Conservation (phyloP, 2,113 vertebrate genomes). For the Amphilophus citrinellus region DNA sequence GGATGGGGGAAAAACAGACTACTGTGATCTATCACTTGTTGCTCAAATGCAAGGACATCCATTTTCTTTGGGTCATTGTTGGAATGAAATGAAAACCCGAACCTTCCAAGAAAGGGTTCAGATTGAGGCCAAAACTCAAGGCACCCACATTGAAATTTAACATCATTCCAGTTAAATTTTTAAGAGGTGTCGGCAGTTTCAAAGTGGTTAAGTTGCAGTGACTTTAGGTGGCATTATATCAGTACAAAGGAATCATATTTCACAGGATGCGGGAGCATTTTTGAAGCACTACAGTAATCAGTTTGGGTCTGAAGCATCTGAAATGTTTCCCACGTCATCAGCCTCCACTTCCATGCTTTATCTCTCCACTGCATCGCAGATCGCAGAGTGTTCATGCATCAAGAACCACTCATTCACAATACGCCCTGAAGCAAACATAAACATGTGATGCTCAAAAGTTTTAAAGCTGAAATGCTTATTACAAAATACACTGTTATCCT, state of each 20-base stretch:
- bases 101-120: neutral
- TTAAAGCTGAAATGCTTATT: neutral
- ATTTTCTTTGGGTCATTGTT: constrained; percentile 18
- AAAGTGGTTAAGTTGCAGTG: neutral
- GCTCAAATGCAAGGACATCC: constrained; percentile 24
- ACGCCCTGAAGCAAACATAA: neutral
- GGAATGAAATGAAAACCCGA: neutral
- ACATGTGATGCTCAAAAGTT: neutral
- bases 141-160: neutral
- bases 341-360: neutral
- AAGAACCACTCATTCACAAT: constrained; percentile 7
- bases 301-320: constrained; percentile 32
- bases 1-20: constrained; percentile 8
- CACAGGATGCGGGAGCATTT: neutral
- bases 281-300: constrained; percentile 17
- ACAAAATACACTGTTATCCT: neutral
- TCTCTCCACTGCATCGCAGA: constrained; percentile 22
- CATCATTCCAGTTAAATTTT: neutral
- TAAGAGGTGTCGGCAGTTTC: neutral
- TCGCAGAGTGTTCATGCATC: neutral
- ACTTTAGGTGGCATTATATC: neutral
- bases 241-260: neutral
- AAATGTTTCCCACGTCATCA: constrained; percentile 12
- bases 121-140: neutral
- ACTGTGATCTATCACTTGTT: constrained; percentile 25